Evolutionary conservation across 2,888 invertebrate genomes (phyloP).

Genomic region (Zaprionus bogoriensis): DNA sequence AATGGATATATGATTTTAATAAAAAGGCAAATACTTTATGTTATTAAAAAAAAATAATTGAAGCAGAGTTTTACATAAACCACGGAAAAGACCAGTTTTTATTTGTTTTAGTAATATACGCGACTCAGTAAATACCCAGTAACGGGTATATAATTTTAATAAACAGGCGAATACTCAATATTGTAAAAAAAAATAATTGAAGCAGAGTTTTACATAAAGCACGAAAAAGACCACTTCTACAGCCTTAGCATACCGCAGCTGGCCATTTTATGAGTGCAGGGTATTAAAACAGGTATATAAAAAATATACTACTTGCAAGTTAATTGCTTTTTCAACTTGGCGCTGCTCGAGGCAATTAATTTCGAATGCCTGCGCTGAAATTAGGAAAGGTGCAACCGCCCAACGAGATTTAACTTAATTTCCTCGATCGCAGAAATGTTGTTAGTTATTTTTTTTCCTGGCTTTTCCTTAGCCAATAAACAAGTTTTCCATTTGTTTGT

Average conservation of each 20-base stretch:
- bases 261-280: neutral
- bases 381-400: neutral
- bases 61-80: too few relatives aligned
- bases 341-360: slow-evolving; percentile 30
- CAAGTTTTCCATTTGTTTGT: slow-evolving; percentile 5
- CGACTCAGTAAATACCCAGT: too few relatives aligned
- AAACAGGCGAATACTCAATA: too few relatives aligned
- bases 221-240: neutral
- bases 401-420: slow-evolving; percentile 16
- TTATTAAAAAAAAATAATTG: too few relatives aligned
- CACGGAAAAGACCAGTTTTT: too few relatives aligned
- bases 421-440: slow-evolving; percentile 4
- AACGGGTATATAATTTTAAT: too few relatives aligned
- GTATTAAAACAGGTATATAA: slow-evolving; percentile 2
- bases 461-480: neutral
- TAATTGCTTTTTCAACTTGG: slow-evolving; percentile 51
- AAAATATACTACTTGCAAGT: slow-evolving; percentile 26
- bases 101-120: too few relatives aligned
- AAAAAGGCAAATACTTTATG: too few relatives aligned
- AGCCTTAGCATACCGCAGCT: neutral
- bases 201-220: too few relatives aligned
- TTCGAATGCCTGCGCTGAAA: slow-evolving; percentile 7
- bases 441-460: slow-evolving; percentile 4
- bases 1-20: too few relatives aligned
- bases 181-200: too few relatives aligned